These are phyloP conservation scores for Hafferia zeledoni DNA, from an alignment of 2,797 vertebrate genomes.

Conservation along the genomic window DNA sequence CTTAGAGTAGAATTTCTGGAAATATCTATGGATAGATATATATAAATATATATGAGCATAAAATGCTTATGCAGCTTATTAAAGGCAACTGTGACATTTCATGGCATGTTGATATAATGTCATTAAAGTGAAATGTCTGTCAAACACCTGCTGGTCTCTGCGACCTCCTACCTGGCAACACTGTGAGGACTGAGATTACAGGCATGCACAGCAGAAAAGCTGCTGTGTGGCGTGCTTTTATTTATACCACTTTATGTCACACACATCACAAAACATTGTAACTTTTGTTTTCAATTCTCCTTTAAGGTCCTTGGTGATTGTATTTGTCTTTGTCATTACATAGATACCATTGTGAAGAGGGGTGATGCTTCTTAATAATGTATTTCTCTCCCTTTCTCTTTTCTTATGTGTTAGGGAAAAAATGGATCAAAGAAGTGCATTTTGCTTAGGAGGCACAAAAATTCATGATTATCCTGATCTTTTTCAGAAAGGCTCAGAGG, in stretches of 20 bases:
- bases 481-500: neutral
- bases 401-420: neutral
- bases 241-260: neutral
- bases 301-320: neutral
- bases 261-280: neutral
- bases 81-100: neutral
- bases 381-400: neutral
- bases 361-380: neutral
- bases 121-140: slow-evolving; percentile 55
- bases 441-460: slow-evolving; percentile 8
- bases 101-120: neutral
- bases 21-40: neutral
- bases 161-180: slow-evolving; percentile 12
- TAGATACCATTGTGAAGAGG: neutral
- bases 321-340: neutral
- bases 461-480: neutral
- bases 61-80: slow-evolving; percentile 51
- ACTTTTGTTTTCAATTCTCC: neutral
- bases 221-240: slow-evolving; percentile 25
- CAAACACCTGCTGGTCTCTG: slow-evolving; percentile 55
- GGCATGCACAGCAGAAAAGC: slow-evolving; percentile 6
- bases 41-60: neutral
- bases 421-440: neutral
- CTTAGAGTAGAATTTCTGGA: neutral
- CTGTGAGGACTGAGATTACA: neutral